Evolutionary conservation across 2,113 vertebrate genomes (phyloP), one percentile per base, ranked within the genome.

Genomic region (Regulus satrapa): DNA sequence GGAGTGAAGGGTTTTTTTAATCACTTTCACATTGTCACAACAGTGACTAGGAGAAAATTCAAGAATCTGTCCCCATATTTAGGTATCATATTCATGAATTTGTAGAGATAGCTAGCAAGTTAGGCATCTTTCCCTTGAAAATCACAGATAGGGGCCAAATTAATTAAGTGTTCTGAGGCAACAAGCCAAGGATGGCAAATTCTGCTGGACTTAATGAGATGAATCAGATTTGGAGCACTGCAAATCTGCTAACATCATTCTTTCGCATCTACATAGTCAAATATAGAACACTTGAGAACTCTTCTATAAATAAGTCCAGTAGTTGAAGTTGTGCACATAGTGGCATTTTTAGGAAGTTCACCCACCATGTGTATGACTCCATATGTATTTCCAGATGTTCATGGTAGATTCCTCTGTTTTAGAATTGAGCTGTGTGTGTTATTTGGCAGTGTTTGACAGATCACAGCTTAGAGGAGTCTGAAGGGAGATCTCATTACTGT

Each of bases 91-190:
- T 95, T 38, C 71, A 89, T 61, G 28, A 88, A 89, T 95, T 73
- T 79, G 51, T 77, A 92, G 40, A 84, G 63, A 81, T 89, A 92
- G 76, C 85, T 96, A 94, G 79, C 66, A 94, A 95, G 29, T 43
- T 86, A 95, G 86, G 19, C 25, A 81, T 83, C 84, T 91, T 96
- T 85, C 55, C 29, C 54, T 88, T 1, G 3, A 91, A 96, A 97
- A 93, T 28, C 31, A 89, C 46, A 93, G 89, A 94, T 55, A 87
- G 31, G 13, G 55, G 69, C 52, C 93, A 92, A 40, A 32, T 52
- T 95, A 93, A 96, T 96, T 97, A 97, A 82, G 46, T 67, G 68
- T 82, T 96, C 17, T 29, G 32, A 89, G 79, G 93, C 68, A 95
- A 41, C 28, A 85, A 84, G 83, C 75, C 85, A 91, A 88, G 18